These are phyloP conservation scores for Pseudorhiza aurosa DNA, from an alignment of 30 jellyfish, hydroid and myxozoan genomes.

Conservation along the genomic window DNA sequence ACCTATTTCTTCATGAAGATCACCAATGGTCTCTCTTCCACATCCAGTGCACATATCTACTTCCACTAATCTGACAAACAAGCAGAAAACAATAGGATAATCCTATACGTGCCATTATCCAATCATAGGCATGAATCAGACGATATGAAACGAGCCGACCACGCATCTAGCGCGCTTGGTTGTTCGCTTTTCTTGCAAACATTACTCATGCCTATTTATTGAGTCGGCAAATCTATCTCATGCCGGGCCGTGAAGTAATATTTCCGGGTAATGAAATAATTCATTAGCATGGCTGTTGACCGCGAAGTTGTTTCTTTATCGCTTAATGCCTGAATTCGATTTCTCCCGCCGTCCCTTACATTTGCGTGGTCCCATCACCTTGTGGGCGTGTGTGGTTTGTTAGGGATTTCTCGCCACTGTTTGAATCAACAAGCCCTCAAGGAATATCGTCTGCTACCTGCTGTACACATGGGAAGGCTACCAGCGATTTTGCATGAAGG, in stretches of 20 bases:
- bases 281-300: not conserved
- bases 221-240: slow-evolving; percentile 19
- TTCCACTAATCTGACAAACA: slow-evolving; percentile 20
- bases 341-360: not conserved
- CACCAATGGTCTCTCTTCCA: too few relatives aligned
- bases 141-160: slow-evolving; percentile 47
- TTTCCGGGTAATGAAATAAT: slow-evolving; percentile 57
- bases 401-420: slow-evolving; percentile 19
- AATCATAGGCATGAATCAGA: slow-evolving; percentile 60
- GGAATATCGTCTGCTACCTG: too few relatives aligned
- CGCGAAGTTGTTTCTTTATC: not conserved
- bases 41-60: not conserved
- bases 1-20: too few relatives aligned
- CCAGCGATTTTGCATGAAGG: too few relatives aligned
- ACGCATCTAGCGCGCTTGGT: slow-evolving; percentile 32
- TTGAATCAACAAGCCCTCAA: slow-evolving; percentile 39
- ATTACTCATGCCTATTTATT: slow-evolving; percentile 73
- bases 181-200: slow-evolving; percentile 38
- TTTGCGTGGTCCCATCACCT: slow-evolving; percentile 30
- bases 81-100: slow-evolving; percentile 17
- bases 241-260: slow-evolving; percentile 30
- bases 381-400: slow-evolving; percentile 44
- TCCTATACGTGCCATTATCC: slow-evolving; percentile 16
- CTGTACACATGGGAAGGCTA: too few relatives aligned
- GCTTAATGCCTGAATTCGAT: not conserved